phyloP scores from a whole-genome alignment of 2,113 vertebrate species.

The Catharus minimus region DNA sequence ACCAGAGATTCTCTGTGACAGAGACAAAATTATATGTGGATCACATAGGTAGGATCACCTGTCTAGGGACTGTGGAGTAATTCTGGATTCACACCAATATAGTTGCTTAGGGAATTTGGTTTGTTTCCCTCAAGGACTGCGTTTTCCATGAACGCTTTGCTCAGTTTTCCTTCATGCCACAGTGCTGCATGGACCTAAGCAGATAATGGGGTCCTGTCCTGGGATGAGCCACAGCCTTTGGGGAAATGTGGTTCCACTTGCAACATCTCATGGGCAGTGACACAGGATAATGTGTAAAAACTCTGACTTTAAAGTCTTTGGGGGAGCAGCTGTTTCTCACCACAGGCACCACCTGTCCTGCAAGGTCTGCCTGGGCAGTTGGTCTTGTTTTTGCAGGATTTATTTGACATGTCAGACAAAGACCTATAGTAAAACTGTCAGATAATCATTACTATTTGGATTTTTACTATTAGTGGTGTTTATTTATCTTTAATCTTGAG shows the following conservation, averaged over 20 bases:
- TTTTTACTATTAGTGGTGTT: slow-evolving; percentile 11
- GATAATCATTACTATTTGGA: slow-evolving; percentile 17
- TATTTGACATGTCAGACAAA: background rate
- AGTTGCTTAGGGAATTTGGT: background rate
- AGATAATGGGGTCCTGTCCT: background rate
- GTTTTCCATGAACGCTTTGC: background rate
- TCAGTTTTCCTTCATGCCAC: background rate
- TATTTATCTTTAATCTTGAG: slow-evolving; percentile 32
- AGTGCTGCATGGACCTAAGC: background rate
- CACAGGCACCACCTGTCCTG: background rate
- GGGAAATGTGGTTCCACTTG: background rate
- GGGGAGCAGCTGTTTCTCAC: background rate
- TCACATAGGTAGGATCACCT: background rate
- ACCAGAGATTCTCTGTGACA: background rate
- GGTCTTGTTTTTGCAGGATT: background rate
- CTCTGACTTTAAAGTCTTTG: background rate
- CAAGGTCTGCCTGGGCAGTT: background rate
- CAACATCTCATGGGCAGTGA: background rate
- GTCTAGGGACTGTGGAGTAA: background rate
- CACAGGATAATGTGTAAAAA: background rate
- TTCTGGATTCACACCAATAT: background rate
- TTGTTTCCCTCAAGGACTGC: background rate
- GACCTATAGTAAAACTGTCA: background rate
- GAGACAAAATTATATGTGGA: background rate
- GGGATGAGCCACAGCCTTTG: background rate